These are phyloP conservation scores for Synanceia verrucosa DNA, from an alignment of 2,797 vertebrate species.

Conservation along the genomic window DNA sequence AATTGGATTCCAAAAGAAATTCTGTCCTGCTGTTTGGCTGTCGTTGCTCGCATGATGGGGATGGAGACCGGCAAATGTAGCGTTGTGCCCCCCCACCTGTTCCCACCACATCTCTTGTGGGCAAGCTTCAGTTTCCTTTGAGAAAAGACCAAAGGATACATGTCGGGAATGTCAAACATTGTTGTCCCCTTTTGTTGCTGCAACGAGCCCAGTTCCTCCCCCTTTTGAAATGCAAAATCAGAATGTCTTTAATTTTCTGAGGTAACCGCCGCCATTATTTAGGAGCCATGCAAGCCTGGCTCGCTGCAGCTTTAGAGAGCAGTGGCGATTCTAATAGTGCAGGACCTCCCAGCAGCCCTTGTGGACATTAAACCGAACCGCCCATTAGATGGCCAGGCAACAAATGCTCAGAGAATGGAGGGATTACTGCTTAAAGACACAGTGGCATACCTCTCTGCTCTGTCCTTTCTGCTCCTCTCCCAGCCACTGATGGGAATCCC, in stretches of 20 bases:
- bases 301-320: slow-evolving; percentile 43
- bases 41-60: neutral
- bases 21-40: neutral
- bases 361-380: slow-evolving; percentile 81
- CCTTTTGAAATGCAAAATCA: slow-evolving; percentile 78
- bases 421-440: slow-evolving; percentile 84
- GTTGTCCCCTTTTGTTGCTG: slow-evolving; percentile 72
- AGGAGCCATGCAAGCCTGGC: slow-evolving; percentile 48
- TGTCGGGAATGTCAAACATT: slow-evolving; percentile 71
- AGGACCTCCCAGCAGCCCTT: slow-evolving; percentile 78
- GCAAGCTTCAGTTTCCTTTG: slow-evolving; percentile 46
- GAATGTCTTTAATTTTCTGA: slow-evolving; percentile 65
- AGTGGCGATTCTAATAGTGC: slow-evolving; percentile 67
- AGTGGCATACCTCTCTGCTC: slow-evolving; percentile 59
- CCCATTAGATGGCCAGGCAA: slow-evolving; percentile 80
- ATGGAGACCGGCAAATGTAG: slow-evolving; percentile 14
- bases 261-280: slow-evolving; percentile 45
- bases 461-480: slow-evolving; percentile 21
- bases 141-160: slow-evolving; percentile 65
- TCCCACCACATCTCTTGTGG: slow-evolving; percentile 43
- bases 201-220: slow-evolving; percentile 51
- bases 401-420: slow-evolving; percentile 78
- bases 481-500: slow-evolving; percentile 36
- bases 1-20: neutral
- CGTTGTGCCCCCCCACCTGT: neutral